Conservation (phyloP, 1,140 invertebrate genomes). For the Drosophila kurseongensis region DNA sequence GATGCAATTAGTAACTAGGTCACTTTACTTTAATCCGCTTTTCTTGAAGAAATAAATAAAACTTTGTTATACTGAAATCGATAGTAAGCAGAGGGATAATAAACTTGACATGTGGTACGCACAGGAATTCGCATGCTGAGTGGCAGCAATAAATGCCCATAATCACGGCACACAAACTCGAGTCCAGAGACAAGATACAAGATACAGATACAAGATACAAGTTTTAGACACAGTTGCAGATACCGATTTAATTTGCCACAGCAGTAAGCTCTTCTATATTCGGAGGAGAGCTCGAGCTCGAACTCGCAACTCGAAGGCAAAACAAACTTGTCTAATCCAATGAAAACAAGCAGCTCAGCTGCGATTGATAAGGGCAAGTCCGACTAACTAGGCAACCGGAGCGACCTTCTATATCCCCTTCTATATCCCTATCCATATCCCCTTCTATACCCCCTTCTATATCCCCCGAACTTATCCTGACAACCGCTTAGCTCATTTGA, state of each 20-base stretch:
- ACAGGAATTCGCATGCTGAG: constrained; percentile 5
- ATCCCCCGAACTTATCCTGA: constrained; percentile 14
- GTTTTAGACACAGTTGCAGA: neutral
- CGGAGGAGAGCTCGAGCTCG: neutral
- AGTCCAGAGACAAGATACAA: neutral
- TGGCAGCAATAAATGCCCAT: constrained; percentile 13
- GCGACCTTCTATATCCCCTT: neutral
- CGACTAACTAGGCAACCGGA: constrained; percentile 39
- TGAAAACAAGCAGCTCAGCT: constrained; percentile 79
- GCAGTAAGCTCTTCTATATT: constrained; percentile 42
- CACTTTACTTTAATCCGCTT: constrained; percentile 4
- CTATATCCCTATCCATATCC: too few relatives aligned
- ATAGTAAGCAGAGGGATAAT: constrained; percentile 23
- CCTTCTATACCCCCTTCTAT: neutral
- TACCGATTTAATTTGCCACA: constrained; percentile 50
- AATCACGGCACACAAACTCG: constrained; percentile 22
- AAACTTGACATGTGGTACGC: constrained; percentile 32
- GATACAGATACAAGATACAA: constrained; percentile 9
- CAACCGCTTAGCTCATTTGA: constrained; percentile 45
- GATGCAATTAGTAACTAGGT: constrained; percentile 7
- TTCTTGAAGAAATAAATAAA: constrained; percentile 1
- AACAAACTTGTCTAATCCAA: constrained; percentile 75
- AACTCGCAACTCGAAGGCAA: constrained; percentile 31
- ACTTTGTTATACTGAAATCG: neutral
- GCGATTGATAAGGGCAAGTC: constrained; percentile 66